A percentile compares a stretch with the other conserved stretches of the same genome.
phyloP scores from a whole-genome alignment of 2,797 vertebrate genomes.

The Onychomys leucogaster region DNA sequence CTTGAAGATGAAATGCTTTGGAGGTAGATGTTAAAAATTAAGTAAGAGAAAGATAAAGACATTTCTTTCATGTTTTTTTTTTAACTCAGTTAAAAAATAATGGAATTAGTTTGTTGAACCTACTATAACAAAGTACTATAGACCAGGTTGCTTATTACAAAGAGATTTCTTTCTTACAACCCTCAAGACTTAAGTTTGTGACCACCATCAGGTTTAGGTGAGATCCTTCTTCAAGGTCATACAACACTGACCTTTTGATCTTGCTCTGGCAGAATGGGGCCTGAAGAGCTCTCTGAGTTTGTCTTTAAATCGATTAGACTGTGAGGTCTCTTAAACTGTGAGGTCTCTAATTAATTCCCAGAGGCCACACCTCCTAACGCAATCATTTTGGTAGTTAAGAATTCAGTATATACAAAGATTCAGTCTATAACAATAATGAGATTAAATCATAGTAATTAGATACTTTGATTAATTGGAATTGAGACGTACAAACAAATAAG shows the following conservation, averaged over 20 bases:
- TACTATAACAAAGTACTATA: neutral
- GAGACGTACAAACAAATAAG: constrained; percentile 77
- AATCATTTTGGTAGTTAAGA: neutral
- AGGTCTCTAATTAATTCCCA: neutral
- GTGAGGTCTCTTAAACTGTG: neutral
- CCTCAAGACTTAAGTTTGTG: neutral
- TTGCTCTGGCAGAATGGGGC: neutral
- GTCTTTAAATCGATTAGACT: neutral
- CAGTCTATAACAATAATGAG: constrained; percentile 50
- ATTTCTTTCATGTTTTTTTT: constrained; percentile 50
- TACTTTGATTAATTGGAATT: constrained; percentile 83
- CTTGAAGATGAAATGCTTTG: constrained; percentile 83
- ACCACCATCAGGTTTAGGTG: neutral
- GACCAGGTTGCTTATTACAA: neutral
- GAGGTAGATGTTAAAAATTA: constrained; percentile 79
- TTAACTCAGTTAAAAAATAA: neutral
- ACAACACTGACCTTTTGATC: neutral
- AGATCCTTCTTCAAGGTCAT: neutral
- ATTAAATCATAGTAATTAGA: constrained; percentile 84
- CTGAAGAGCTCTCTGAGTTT: neutral
- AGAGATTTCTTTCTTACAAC: neutral
- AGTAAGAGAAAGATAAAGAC: constrained; percentile 82
- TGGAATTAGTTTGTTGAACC: constrained; percentile 50
- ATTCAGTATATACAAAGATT: neutral
- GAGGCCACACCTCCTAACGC: neutral